A percentile compares a stretch with the other conserved stretches of the same genome.
phyloP scores from a whole-genome alignment of 2,888 invertebrate species.

The Urechis unicinctus region DNA sequence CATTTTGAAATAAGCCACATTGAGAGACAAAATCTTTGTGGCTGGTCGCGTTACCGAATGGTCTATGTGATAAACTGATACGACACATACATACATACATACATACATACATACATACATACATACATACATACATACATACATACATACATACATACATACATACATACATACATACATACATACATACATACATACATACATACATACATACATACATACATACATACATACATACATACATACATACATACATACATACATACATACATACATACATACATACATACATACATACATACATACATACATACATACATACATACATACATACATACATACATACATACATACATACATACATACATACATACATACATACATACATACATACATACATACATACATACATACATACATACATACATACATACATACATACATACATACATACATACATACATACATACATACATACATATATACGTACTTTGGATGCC shows the following conservation, averaged over 20 bases:
- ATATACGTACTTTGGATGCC: neutral
- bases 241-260: too few species aligned
- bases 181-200: slow-evolving; percentile 3
- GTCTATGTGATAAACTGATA: too few species aligned
- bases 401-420: slow-evolving; percentile 5
- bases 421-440: slow-evolving; percentile 3
- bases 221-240: neutral
- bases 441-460: slow-evolving; percentile 3
- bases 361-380: slow-evolving; percentile 4
- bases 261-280: too few species aligned
- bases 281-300: neutral
- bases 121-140: too few species aligned
- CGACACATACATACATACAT: too few species aligned
- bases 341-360: slow-evolving; percentile 3
- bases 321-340: slow-evolving; percentile 4
- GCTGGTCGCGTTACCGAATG: too few species aligned
- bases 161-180: too few species aligned
- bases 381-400: slow-evolving; percentile 4
- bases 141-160: too few species aligned
- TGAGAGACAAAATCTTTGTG: too few species aligned
- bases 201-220: slow-evolving; percentile 7
- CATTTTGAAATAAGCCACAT: too few species aligned
- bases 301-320: slow-evolving; percentile 2
- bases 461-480: slow-evolving; percentile 1
- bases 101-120: too few species aligned